Conservation (phyloP, 2,797 vertebrate genomes). For the Nothura maculosa region DNA sequence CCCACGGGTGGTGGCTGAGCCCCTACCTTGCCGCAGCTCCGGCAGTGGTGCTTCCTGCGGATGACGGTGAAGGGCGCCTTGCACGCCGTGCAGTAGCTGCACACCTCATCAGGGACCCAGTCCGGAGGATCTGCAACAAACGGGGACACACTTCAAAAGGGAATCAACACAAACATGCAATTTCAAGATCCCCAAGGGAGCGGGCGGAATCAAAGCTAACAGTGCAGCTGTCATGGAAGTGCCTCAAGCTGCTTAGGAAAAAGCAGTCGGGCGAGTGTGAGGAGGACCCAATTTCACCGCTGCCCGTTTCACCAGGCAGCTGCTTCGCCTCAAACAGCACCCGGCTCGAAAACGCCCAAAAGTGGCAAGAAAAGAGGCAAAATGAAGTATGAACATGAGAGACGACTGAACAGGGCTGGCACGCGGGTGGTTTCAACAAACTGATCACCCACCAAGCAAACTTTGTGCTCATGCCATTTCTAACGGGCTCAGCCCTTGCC, state of each 20-base stretch:
- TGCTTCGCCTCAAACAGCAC: not conserved
- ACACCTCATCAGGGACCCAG: constrained; percentile 97
- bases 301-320: not conserved
- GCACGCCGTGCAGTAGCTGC: constrained; percentile 94
- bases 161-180: constrained; percentile 6
- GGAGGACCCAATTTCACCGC: not conserved
- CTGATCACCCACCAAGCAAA: not conserved
- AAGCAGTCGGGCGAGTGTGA: not conserved
- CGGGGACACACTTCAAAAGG: constrained; percentile 14
- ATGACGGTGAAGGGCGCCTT: constrained; percentile 98
- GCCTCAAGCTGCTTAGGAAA: not conserved
- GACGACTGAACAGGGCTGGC: not conserved
- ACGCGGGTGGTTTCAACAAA: not conserved
- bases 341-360: not conserved
- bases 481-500: not conserved
- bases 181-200: constrained; percentile 6
- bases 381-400: not conserved
- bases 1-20: not conserved
- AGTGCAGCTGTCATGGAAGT: not conserved
- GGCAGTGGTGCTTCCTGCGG: constrained; percentile 97
- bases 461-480: not conserved
- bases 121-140: constrained; percentile 91
- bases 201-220: not conserved
- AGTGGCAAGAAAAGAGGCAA: not conserved
- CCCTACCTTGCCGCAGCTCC: constrained; percentile 98